A percentile compares a stretch with the other conserved stretches of the same genome.
Conservation (phyloP, 1,140 invertebrate species). For the Oscheius sp. region DNA sequence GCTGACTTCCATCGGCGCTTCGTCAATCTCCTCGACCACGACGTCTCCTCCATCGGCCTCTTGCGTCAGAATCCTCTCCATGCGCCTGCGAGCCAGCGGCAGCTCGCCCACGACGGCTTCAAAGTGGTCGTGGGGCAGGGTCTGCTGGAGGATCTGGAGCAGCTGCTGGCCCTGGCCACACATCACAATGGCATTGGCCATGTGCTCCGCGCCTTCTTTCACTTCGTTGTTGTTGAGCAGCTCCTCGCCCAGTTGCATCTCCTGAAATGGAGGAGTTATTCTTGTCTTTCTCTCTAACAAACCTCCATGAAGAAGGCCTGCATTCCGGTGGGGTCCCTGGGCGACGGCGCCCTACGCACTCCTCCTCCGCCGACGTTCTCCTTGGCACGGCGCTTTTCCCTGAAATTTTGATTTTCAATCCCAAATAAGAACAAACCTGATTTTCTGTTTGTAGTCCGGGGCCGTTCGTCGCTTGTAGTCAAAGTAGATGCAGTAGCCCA, state of each 20-base stretch:
- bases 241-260: not conserved
- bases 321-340: not conserved
- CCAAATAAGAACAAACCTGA: not conserved
- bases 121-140: conserved; percentile 75
- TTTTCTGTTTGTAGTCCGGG: conserved; percentile 3
- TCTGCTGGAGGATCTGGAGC: conserved; percentile 83
- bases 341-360: not conserved
- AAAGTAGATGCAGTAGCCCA: conserved; percentile 9
- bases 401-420: not conserved
- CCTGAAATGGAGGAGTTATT: not conserved
- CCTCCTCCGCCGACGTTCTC: not conserved
- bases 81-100: conserved; percentile 28
- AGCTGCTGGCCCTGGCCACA: conserved; percentile 90
- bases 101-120: conserved; percentile 33
- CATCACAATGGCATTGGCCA: conserved; percentile 88
- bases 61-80: too few relatives aligned
- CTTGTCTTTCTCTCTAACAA: not conserved
- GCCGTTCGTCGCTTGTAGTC: conserved; percentile 1
- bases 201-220: conserved; percentile 85
- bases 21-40: too few relatives aligned
- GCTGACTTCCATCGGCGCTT: too few relatives aligned
- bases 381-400: not conserved
- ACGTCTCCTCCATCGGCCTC: too few relatives aligned
- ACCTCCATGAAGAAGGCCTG: not conserved
- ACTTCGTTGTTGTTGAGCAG: conserved; percentile 8